Base-by-base conservation (phyloP, 2,797 vertebrate genomes). In the Anomalospiza imberbis region DNA sequence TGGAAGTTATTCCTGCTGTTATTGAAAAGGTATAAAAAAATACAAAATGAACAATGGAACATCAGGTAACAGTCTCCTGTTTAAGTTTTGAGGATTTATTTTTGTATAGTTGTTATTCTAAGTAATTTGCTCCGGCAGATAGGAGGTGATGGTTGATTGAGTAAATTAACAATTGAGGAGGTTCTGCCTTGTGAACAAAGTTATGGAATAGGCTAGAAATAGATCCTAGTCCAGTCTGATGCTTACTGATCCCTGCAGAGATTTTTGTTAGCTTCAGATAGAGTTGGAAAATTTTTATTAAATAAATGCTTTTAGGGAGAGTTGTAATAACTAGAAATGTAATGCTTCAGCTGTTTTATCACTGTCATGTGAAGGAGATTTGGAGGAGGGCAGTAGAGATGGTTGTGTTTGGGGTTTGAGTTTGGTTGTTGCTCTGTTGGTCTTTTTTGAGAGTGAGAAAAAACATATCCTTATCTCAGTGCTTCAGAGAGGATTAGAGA, bases 21-120 rank as follows among this genome's bases (percentile, higher is more conserved):
- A 98, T 99, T 48, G 99, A 99, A 96, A 99, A 99, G 99, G 99
- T 99, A 97, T 57, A 91, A 68, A 85, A 87, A 45, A 55, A 57
- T 89, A 63, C 34, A 92, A 54, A 84, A 53, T 72, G 53, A 75
- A 7, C 26, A 87, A 31, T n/a, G 75, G 31, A 63, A 61, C 16
- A 42, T 25, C 4, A 29, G 45, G 6, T 48, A 67, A 63, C 51
- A 36, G 19, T 60, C 29, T 61, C 32, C 65, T 83, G 13, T 31
- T 8, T 45, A 31, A 63, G n/a, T 63, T 71, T 44, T 70, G 63
- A 70, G 58, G 8, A 8, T 7, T 53, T 48, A 5, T 91, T 92
- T 86, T 88, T 67, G 15, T 67, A 4, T 28, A 45, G 26, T 38
- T 83, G 19, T 79, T 71, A 26, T 44, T 63, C 5, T 40, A n/a